Evolutionary conservation across 2,888 invertebrate genomes (phyloP), one percentile per base, ranked within the genome.

Genomic region (Drosophila silvestris): DNA sequence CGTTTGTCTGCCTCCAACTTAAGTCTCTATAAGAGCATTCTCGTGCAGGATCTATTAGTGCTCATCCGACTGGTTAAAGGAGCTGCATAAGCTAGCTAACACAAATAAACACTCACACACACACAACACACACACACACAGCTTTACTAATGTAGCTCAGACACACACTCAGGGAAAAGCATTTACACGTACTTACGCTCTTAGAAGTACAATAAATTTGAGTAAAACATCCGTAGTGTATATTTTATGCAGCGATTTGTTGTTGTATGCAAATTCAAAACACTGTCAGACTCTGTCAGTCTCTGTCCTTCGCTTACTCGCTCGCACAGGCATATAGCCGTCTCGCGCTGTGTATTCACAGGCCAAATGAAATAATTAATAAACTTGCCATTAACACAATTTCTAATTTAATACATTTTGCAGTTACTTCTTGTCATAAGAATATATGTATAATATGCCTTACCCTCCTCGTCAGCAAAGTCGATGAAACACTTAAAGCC

Each of bases 311-410:
- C 14, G 12, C 16, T 44, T 66, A 1, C 67, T 44, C 56, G 0
- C 28, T 16, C 4, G 4, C 16, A 22, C 56, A 19, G 5, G 5
- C 26, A n/a, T 50, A 35, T 22, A 5, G 12, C 33, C 14, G 14
- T 63, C 50, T 50, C 26, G 12, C n/a, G 22, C 19, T 41, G 16
- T 59, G 28, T 52, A 54, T 69, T 71, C 82, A 63, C 50, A 69
- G 80, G 74, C 59, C 52, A 77, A 81, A 69, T 63, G 74, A 84
- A 87, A 87, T 89, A 87, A 89, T 87, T 85, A 85, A 82, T 82
- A 70, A 75, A 59, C 85, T 74, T 70, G 54, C 73, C 77, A 69
- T 84, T 82, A 78, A 82, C 84, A 84, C 80, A 86, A 78, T 77
- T 82, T 82, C 61, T 69, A 72, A 70, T 77, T 79, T 69, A 71